phyloP scores from a whole-genome alignment of 2,113 vertebrate genomes.

The Pungitius pungitius region DNA sequence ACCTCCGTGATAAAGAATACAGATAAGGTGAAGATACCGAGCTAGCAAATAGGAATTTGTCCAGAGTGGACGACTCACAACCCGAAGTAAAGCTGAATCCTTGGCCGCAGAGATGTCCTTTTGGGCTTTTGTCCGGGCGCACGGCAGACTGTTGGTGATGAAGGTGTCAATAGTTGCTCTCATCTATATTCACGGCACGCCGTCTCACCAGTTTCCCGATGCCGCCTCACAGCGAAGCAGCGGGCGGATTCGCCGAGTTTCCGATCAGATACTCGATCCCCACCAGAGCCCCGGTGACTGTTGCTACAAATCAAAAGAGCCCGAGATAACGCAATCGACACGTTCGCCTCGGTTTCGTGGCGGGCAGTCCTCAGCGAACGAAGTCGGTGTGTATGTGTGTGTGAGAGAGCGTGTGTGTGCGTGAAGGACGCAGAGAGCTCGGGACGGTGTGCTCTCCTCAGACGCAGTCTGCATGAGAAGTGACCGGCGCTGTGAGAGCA shows the following conservation, averaged over 20 bases:
- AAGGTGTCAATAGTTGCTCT: slow-evolving; percentile 77
- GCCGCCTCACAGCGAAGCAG: slow-evolving; percentile 55
- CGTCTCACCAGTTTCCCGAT: slow-evolving; percentile 74
- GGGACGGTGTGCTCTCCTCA: slow-evolving; percentile 45
- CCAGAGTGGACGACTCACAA: slow-evolving; percentile 26
- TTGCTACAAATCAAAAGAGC: slow-evolving; percentile 36
- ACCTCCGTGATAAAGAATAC: slow-evolving; percentile 25
- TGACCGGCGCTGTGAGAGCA: slow-evolving; percentile 59
- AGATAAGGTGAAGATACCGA: slow-evolving; percentile 40
- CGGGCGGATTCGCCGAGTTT: slow-evolving; percentile 48
- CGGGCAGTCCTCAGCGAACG: slow-evolving; percentile 34
- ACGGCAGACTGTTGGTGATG: slow-evolving; percentile 45
- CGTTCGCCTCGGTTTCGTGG: slow-evolving; percentile 37
- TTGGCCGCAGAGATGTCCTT: slow-evolving; percentile 29
- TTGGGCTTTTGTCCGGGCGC: slow-evolving; percentile 56
- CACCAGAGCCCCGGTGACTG: slow-evolving; percentile 41
- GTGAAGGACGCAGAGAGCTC: slow-evolving; percentile 63
- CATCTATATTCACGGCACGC: slow-evolving; percentile 87
- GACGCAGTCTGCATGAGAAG: slow-evolving; percentile 81
- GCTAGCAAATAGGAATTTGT: slow-evolving; percentile 39
- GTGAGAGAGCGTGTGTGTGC: slow-evolving; percentile 7
- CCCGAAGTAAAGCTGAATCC: slow-evolving; percentile 30
- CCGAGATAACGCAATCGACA: slow-evolving; percentile 44
- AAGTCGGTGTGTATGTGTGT: slow-evolving; percentile 4
- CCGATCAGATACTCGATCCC: slow-evolving; percentile 57